Percentiles rank a stretch among this genome's conserved stretches.
phyloP scores from a whole-genome alignment of 2,888 invertebrate species.

The Eupelmus urozonus region DNA sequence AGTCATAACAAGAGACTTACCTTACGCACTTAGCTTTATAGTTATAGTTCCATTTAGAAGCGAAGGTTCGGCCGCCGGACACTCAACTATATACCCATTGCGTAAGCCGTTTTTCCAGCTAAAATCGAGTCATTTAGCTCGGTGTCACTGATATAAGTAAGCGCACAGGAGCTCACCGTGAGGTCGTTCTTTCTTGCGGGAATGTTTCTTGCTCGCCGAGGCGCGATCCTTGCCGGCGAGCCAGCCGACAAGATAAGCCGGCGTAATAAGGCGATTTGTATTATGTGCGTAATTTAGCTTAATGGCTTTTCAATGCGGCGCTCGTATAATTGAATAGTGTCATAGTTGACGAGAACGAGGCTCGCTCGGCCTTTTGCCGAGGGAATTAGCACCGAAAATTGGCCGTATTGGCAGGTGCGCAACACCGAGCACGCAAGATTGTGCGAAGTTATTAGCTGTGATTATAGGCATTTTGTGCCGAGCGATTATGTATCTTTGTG shows the following conservation, averaged over 20 bases:
- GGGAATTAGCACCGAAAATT: no score
- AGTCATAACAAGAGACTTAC: no score
- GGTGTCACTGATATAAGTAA: constrained; percentile 4
- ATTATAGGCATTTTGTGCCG: not conserved
- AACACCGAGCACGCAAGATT: not conserved
- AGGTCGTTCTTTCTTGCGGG: constrained; percentile 6
- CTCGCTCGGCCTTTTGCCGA: no score
- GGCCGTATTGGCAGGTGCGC: not conserved
- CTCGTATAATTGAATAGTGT: not conserved
- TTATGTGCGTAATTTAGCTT: constrained; percentile 8
- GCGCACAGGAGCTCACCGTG: not conserved
- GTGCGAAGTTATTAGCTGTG: not conserved
- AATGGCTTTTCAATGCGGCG: constrained; percentile 15
- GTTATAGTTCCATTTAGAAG: constrained; percentile 5
- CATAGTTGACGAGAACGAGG: no score
- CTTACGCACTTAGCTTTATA: not conserved
- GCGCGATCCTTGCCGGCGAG: no score
- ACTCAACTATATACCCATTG: constrained; percentile 17
- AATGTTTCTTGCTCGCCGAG: constrained; percentile 9
- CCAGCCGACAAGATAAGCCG: no score
- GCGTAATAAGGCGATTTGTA: no score
- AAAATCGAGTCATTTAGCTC: constrained; percentile 45
- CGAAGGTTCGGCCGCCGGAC: not conserved
- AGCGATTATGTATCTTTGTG: not conserved
- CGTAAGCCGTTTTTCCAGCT: constrained; percentile 44